Conservation (phyloP, 2,888 invertebrate species). For the Thyatira batis region DNA sequence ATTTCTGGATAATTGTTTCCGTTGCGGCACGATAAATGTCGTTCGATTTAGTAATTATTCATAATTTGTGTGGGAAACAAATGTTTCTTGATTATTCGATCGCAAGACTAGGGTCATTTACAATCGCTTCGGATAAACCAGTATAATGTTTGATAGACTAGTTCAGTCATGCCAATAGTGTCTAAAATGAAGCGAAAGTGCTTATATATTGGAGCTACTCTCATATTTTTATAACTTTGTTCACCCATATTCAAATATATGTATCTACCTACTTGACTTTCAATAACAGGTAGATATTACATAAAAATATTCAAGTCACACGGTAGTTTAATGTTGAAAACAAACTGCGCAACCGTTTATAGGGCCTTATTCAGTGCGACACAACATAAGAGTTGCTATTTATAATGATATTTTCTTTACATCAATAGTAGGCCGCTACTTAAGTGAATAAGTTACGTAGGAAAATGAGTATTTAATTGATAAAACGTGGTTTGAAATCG, state of each 20-base stretch:
- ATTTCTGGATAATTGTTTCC: constrained; percentile 10
- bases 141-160: no score
- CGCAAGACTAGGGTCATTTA: no score
- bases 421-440: not conserved
- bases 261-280: no score
- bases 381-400: not conserved
- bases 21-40: not conserved
- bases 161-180: no score
- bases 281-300: no score
- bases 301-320: not conserved
- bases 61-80: not conserved
- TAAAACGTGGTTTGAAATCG: constrained; percentile 39
- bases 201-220: no score
- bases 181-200: no score
- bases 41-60: not conserved
- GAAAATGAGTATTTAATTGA: constrained; percentile 41
- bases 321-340: not conserved
- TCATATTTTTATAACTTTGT: no score
- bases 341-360: not conserved
- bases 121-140: no score
- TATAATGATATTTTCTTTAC: not conserved
- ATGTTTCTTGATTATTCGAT: no score
- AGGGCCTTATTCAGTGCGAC: not conserved
- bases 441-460: constrained; percentile 2
- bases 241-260: no score